Base-by-base conservation (phyloP, 2,888 invertebrate genomes). In the Sclerodermus sp. region DNA sequence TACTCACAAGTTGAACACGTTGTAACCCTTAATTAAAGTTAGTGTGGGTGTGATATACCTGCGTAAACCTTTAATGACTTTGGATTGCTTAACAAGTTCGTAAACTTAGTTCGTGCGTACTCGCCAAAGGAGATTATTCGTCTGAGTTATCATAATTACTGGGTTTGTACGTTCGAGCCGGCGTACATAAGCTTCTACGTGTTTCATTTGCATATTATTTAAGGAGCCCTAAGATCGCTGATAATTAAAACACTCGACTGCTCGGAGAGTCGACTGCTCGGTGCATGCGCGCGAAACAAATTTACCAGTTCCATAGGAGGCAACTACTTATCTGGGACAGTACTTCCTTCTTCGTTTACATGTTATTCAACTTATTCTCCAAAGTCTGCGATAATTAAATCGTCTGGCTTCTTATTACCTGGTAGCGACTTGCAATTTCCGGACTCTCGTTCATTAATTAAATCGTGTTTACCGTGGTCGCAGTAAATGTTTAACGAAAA, bases 11-110 rank as follows among this genome's bases (percentile, higher is more conserved):
- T 12, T 18, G 30, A 42, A 15, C 30, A 31, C 31, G 45, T 51
- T 59, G 55, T 54, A 53, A 59, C 57, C 52, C 57, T 51, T 61
- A 62, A 62, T 62, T 62, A 62, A 59, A 54, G 47, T 53, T 47
- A 53, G 54, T 47, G 18, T 46, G 34, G 44, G 44, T 49, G 58
- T 55, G 56, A 62, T 59, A 59, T 55, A 62, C 56, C 51, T 53
- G 53, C 47, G 48, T 50, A 58, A 23, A 23, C 50, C 60, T 32
- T 42, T 45, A 42, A 30, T 44, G 49, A 47, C 51, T 48, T 48
- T 40, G 31, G 38, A 54, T 53, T 49, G 46, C 47, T 47, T 57
- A 60, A 62, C 53, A 59, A 62, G 51, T 62, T 62, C 16, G 42
- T 44, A 1, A 57, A 57, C 57, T 62, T 62, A 55, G 55, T 54